These are phyloP conservation scores for Amphimallon solstitiale DNA, from an alignment of 2,888 invertebrate genomes.

Conservation along the genomic window DNA sequence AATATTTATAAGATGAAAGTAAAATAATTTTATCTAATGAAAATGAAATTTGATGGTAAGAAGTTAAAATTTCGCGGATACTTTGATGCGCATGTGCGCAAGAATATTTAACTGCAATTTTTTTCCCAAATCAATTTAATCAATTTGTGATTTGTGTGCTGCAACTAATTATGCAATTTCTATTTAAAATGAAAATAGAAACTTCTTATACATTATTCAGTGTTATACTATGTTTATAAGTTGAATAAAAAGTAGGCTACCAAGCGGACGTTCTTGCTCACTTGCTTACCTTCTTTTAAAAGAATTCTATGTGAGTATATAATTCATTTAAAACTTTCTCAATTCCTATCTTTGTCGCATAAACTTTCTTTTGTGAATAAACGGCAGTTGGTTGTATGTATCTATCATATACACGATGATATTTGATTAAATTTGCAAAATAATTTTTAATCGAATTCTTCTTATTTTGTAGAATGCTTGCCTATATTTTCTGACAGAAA, in stretches of 20 bases:
- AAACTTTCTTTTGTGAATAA: constrained; percentile 55
- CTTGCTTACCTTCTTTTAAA: constrained; percentile 47
- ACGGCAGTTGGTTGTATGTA: constrained; percentile 16
- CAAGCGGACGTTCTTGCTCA: constrained; percentile 51
- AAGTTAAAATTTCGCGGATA: constrained; percentile 22
- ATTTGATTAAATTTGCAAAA: neutral
- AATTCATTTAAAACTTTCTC: constrained; percentile 55
- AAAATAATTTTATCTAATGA: neutral
- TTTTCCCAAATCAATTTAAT: constrained; percentile 8
- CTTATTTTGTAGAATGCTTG: too few relatives aligned
- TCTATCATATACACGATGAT: neutral
- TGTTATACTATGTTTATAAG: constrained; percentile 11
- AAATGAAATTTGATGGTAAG: neutral
- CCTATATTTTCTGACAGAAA: too few relatives aligned
- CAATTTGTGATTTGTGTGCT: constrained; percentile 5
- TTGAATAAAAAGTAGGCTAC: constrained; percentile 53
- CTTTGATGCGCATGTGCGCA: constrained; percentile 5
- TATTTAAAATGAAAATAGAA: constrained; percentile 31
- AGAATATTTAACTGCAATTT: neutral
- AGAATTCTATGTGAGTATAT: constrained; percentile 53
- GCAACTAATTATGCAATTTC: constrained; percentile 30
- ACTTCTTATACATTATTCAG: constrained; percentile 26
- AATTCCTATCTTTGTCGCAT: constrained; percentile 52
- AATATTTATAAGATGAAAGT: neutral
- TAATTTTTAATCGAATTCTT: constrained; percentile 1